Conservation (phyloP, 1,140 invertebrate genomes). For the Drosophila melanogaster region Release_6_plus_ISO1_MT NT_033777.3:27406501-27407000, state of each 20-base stretch:
- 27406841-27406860: slow-evolving; percentile 44
- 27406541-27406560: slow-evolving; percentile 75
- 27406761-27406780: slow-evolving; percentile 41
- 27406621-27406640: slow-evolving; percentile 11
- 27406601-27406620: slow-evolving; percentile 50
- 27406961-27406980: slow-evolving; percentile 52
- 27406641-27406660: slow-evolving; percentile 45
- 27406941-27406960: slow-evolving; percentile 13
- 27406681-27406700: slow-evolving; percentile 59
- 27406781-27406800: slow-evolving; percentile 24
- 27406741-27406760: slow-evolving; percentile 36
- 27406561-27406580: slow-evolving; percentile 77
- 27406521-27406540: slow-evolving; percentile 46
- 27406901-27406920: slow-evolving; percentile 71
- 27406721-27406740: slow-evolving; percentile 20
- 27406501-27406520: slow-evolving; percentile 82
- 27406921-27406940: slow-evolving; percentile 72
- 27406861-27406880: slow-evolving; percentile 71
- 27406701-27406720: slow-evolving; percentile 50
- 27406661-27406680: slow-evolving; percentile 81
- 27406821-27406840: slow-evolving; percentile 61
- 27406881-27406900: slow-evolving; percentile 82
- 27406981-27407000: slow-evolving; percentile 28
- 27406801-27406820: slow-evolving; percentile 20
- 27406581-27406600: slow-evolving; percentile 77